Percentiles rank a stretch among this genome's conserved stretches.
Evolutionary conservation across 2,797 vertebrate genomes (phyloP).

Genomic region (Diplodus sargus): DNA sequence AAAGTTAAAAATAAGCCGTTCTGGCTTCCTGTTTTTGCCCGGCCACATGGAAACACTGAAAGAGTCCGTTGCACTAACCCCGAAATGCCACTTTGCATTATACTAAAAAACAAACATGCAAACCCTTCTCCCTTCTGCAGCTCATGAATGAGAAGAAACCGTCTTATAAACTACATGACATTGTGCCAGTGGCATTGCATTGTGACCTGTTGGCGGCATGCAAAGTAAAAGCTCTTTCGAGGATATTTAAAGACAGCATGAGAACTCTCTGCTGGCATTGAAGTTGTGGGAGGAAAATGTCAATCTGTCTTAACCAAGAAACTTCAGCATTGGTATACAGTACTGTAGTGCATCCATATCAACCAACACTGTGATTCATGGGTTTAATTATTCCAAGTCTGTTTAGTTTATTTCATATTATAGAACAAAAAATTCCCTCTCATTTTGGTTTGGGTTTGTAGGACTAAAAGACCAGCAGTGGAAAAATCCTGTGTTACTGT

Average conservation of each 20-base stretch:
- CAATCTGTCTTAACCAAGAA: constrained; percentile 39
- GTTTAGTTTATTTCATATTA: constrained; percentile 49
- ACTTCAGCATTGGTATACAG: constrained; percentile 46
- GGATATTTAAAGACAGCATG: constrained; percentile 82
- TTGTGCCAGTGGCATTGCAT: constrained; percentile 55
- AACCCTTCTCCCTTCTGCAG: constrained; percentile 48
- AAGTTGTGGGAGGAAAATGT: constrained; percentile 42
- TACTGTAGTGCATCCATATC: constrained; percentile 27
- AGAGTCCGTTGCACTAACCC: constrained; percentile 46
- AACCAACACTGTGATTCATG: constrained; percentile 62
- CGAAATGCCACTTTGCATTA: constrained; percentile 74
- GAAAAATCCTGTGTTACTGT: constrained; percentile 34
- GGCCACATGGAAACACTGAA: constrained; percentile 63
- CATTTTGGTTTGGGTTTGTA: constrained; percentile 43
- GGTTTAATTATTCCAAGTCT: constrained; percentile 48
- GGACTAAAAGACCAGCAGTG: constrained; percentile 20
- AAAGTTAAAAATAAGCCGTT: constrained; percentile 77
- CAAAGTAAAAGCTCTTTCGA: constrained; percentile 53
- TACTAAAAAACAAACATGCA: constrained; percentile 72
- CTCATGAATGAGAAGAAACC: constrained; percentile 56
- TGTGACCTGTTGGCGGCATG: constrained; percentile 59
- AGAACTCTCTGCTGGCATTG: constrained; percentile 71
- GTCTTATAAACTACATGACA: constrained; percentile 74
- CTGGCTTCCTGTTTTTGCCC: constrained; percentile 77
- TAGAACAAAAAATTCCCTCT: constrained; percentile 17